Conservation (phyloP, 2,113 vertebrate species). For the Symphodus melops region DNA sequence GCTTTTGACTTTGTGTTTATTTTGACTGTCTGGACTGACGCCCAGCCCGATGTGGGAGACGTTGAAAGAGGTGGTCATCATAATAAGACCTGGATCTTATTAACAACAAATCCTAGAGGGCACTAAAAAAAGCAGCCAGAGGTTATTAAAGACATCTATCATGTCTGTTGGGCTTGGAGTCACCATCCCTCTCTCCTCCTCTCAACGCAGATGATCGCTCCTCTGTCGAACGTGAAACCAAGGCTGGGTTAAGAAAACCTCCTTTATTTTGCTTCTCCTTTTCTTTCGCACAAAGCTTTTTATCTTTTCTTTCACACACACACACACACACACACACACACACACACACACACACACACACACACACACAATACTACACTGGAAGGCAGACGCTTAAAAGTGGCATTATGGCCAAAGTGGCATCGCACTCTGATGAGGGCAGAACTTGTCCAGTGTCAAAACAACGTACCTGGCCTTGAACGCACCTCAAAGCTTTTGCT, state of each 20-base stretch:
- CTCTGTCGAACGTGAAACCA: slow-evolving; percentile 65
- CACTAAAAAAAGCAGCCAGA: slow-evolving; percentile 64
- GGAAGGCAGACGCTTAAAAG: slow-evolving; percentile 42
- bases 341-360: background rate
- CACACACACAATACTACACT: slow-evolving; percentile 26
- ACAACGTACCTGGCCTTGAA: slow-evolving; percentile 62
- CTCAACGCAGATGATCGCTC: slow-evolving; percentile 53
- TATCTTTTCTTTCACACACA: slow-evolving; percentile 77
- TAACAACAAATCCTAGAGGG: slow-evolving; percentile 78
- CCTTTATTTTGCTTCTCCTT: slow-evolving; percentile 5
- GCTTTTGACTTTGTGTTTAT: slow-evolving; percentile 63
- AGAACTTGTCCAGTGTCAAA: slow-evolving; percentile 46
- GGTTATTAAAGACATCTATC: slow-evolving; percentile 84
- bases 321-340: too few species aligned
- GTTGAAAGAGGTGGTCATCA: slow-evolving; percentile 83
- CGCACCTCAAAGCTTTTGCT: slow-evolving; percentile 59
- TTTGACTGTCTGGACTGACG: slow-evolving; percentile 79
- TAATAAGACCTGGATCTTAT: slow-evolving; percentile 82
- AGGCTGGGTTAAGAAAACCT: slow-evolving; percentile 39
- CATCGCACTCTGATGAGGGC: slow-evolving; percentile 37
- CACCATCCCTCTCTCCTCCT: slow-evolving; percentile 33
- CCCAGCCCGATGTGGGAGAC: slow-evolving; percentile 87
- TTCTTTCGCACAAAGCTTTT: slow-evolving; percentile 28
- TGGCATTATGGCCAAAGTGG: slow-evolving; percentile 42
- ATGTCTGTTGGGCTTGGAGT: slow-evolving; percentile 64